Evolutionary conservation across 2,797 vertebrate genomes (phyloP).

Genomic region (Melopsittacus undulatus): DNA sequence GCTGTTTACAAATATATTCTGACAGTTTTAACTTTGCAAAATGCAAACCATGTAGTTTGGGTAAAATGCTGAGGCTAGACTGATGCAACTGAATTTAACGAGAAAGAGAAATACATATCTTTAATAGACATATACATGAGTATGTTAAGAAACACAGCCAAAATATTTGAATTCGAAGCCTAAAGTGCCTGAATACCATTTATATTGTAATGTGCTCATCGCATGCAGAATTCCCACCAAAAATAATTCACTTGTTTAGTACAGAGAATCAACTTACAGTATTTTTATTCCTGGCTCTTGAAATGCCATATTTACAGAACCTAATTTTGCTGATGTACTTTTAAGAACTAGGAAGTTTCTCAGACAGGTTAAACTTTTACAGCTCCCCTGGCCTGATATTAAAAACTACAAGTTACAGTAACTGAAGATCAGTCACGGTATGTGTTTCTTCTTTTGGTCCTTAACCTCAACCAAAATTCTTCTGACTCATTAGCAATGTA

Average conservation of each 20-base stretch:
- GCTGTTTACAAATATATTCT: not conserved
- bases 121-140: not conserved
- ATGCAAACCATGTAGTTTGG: not conserved
- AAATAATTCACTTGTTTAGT: not conserved
- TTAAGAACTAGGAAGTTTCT: not conserved
- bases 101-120: not conserved
- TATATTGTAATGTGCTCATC: not conserved
- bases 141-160: not conserved
- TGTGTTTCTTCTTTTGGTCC: not conserved
- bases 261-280: not conserved
- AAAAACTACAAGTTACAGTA: not conserved
- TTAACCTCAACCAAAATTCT: not conserved
- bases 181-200: not conserved
- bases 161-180: not conserved
- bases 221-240: not conserved
- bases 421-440: accelerated
- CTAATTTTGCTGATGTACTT: not conserved
- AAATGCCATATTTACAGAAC: not conserved
- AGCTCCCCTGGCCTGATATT: not conserved
- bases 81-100: not conserved
- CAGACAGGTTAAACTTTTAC: not conserved
- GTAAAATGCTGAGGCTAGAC: not conserved
- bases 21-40: not conserved
- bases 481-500: not conserved
- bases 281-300: not conserved